These are phyloP conservation scores for Panulirus ornatus DNA, from an alignment of 1,140 invertebrate species.

Conservation along the genomic window DNA sequence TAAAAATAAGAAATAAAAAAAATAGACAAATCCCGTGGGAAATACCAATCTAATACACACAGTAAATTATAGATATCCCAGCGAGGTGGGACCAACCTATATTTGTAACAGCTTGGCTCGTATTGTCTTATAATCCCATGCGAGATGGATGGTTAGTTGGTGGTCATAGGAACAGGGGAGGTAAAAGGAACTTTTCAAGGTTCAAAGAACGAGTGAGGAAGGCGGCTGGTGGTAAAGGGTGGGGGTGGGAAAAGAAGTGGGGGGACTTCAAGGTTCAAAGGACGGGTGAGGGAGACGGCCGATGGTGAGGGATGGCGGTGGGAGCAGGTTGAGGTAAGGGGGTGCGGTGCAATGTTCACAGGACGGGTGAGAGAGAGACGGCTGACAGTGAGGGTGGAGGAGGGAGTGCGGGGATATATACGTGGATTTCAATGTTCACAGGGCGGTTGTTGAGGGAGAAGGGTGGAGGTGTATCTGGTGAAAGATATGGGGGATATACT, in stretches of 20 bases:
- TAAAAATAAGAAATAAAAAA: too few relatives aligned
- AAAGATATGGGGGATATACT: background rate
- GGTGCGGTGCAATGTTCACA: background rate
- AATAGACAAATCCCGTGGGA: too few relatives aligned
- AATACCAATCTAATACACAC: too few relatives aligned
- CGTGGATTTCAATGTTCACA: background rate
- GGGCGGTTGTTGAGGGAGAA: background rate
- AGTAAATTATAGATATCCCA: too few relatives aligned
- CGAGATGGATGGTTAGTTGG: background rate
- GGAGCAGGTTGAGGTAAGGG: background rate
- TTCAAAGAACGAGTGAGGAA: background rate
- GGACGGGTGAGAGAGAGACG: background rate
- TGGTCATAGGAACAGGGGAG: background rate
- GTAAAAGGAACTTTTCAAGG: background rate
- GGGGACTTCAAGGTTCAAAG: background rate
- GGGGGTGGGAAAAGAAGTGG: background rate
- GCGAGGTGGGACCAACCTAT: too few relatives aligned
- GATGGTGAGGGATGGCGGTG: background rate
- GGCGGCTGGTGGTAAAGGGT: background rate
- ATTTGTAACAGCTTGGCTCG: too few relatives aligned
- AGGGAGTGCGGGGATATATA: background rate
- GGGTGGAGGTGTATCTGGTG: background rate
- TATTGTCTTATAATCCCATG: too few relatives aligned
- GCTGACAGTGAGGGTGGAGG: background rate
- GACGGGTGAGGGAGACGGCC: background rate